Conservation (phyloP, 2,888 invertebrate genomes). For the Drosophila quinaria region DNA sequence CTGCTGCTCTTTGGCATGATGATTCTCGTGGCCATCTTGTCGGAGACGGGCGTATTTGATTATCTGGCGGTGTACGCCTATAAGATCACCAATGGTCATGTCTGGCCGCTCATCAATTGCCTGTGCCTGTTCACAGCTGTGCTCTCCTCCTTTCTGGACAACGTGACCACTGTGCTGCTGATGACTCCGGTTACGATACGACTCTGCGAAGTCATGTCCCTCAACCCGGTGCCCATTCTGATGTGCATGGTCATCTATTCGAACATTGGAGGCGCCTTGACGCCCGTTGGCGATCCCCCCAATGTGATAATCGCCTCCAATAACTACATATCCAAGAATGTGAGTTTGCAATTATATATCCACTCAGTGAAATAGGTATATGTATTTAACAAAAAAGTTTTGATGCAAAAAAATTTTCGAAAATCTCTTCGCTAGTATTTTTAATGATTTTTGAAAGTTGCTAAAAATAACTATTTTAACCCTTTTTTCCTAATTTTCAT, state of each 20-base stretch:
- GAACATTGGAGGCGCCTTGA: conserved; percentile 96
- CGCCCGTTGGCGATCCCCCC: conserved; percentile 97
- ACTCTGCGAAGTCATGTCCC: conserved; percentile 95
- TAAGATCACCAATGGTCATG: conserved; percentile 90
- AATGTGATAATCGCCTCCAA: conserved; percentile 86
- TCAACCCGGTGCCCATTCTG: conserved; percentile 95
- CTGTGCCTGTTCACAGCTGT: conserved; percentile 90
- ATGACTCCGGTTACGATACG: conserved; percentile 92
- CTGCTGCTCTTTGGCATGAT: conserved; percentile 92
- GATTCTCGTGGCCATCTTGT: conserved; percentile 91
- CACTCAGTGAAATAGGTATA: too few relatives aligned
- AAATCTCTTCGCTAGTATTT: too few relatives aligned
- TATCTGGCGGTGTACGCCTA: conserved; percentile 90
- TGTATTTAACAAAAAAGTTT: too few relatives aligned
- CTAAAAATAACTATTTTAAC: too few relatives aligned
- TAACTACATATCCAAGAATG: conserved; percentile 85
- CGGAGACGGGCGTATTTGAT: conserved; percentile 93
- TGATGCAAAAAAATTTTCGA: too few relatives aligned
- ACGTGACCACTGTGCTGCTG: conserved; percentile 91
- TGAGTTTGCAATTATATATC: conserved; percentile 48
- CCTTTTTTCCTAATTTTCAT: too few relatives aligned
- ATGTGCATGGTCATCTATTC: conserved; percentile 96
- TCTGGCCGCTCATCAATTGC: conserved; percentile 91
- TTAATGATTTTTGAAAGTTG: too few relatives aligned
- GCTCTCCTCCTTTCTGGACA: conserved; percentile 91